phyloP scores from a whole-genome alignment of 2,113 vertebrate species.

The Onychostruthus taczanowskii region DNA sequence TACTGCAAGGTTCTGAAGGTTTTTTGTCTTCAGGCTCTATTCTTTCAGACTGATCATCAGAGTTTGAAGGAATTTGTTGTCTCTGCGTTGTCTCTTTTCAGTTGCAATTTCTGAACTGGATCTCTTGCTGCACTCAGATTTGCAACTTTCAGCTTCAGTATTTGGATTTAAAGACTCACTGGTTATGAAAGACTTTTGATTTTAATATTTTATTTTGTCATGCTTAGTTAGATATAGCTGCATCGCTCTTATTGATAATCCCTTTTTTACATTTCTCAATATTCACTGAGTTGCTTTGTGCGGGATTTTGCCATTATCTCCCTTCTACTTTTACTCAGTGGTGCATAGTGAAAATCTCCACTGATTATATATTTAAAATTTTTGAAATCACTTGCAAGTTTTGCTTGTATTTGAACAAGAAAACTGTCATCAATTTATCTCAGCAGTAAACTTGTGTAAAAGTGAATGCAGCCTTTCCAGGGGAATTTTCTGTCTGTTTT shows the following conservation, averaged over 20 bases:
- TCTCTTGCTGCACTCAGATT: slow-evolving; percentile 24
- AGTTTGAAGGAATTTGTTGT: slow-evolving; percentile 39
- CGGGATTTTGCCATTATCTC: background rate
- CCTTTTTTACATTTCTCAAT: background rate
- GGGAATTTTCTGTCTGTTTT: background rate
- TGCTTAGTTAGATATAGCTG: background rate
- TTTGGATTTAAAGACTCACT: slow-evolving; percentile 33
- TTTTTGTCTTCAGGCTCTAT: slow-evolving; percentile 50
- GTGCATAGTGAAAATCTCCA: background rate
- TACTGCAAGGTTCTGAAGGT: background rate
- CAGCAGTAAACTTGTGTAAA: background rate
- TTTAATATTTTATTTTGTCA: background rate
- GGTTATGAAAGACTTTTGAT: slow-evolving; percentile 21
- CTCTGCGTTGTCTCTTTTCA: slow-evolving; percentile 57
- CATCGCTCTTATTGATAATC: background rate
- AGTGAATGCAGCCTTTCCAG: background rate
- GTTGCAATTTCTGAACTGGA: slow-evolving; percentile 50
- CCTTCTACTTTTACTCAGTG: background rate
- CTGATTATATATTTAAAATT: background rate
- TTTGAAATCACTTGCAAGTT: background rate
- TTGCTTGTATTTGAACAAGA: background rate
- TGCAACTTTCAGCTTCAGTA: slow-evolving; percentile 35
- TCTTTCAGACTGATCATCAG: slow-evolving; percentile 59
- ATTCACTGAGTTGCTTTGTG: background rate
- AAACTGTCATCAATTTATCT: background rate